phyloP scores from a whole-genome alignment of 2,113 vertebrate genomes.

The Thymallus thymallus region DNA sequence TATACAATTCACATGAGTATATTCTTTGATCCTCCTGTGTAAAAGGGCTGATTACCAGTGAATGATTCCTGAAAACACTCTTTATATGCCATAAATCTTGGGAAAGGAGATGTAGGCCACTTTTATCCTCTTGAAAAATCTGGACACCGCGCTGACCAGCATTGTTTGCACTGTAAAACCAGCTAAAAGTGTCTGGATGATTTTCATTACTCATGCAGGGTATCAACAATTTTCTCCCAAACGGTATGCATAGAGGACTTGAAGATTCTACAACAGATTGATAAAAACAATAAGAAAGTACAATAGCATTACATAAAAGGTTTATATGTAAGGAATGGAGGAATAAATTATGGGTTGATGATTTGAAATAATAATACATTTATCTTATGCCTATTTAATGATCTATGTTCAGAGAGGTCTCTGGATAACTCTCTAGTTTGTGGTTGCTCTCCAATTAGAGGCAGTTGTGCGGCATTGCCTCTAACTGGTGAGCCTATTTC shows the following conservation, averaged over 20 bases:
- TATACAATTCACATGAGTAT: slow-evolving; percentile 54
- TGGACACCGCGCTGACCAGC: fast-evolving
- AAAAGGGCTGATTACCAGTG: slow-evolving; percentile 45
- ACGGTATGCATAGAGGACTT: neutral
- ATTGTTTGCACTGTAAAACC: slow-evolving; percentile 37
- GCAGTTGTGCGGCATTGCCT: too few species aligned
- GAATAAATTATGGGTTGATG: too few species aligned
- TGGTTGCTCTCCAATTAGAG: too few species aligned
- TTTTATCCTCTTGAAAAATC: neutral
- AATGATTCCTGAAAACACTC: neutral
- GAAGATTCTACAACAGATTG: neutral
- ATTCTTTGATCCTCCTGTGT: slow-evolving; percentile 44
- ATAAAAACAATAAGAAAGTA: neutral
- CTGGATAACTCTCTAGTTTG: too few species aligned
- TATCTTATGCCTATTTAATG: too few species aligned
- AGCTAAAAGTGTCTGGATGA: slow-evolving; percentile 8
- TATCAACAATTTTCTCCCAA: slow-evolving; percentile 48
- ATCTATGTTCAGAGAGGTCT: too few species aligned
- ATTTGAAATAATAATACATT: too few species aligned
- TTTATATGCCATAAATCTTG: neutral
- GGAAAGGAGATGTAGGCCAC: fast-evolving
- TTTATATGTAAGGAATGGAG: neutral
- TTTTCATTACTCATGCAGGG: slow-evolving; percentile 17
- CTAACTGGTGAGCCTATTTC: too few species aligned
- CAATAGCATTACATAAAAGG: too few species aligned